Conservation (phyloP, 2,888 invertebrate species). For the Melieria omissa region DNA sequence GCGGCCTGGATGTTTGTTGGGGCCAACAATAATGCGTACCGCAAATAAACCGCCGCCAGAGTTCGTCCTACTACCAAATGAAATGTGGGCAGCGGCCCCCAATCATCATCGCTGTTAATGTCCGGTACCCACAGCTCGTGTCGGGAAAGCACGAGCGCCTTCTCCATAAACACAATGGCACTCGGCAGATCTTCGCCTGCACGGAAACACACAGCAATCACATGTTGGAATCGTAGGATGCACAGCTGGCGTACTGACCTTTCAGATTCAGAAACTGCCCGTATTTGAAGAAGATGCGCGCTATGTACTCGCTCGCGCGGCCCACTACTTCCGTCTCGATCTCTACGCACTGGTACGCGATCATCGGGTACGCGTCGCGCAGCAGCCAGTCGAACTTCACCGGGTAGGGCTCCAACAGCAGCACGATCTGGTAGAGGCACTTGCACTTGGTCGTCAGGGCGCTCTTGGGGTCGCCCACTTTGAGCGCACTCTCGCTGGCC, state of each 20-base stretch:
- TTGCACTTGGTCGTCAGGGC: conserved; percentile 46
- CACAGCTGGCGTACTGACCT: background rate
- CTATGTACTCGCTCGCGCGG: conserved; percentile 51
- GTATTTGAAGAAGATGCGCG: conserved; percentile 54
- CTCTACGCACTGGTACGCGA: conserved; percentile 47
- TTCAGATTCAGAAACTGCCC: conserved; percentile 41
- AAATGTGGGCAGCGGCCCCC: conserved; percentile 21
- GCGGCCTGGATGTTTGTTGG: conserved; percentile 49
- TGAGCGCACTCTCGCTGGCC: conserved; percentile 52
- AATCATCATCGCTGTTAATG: conserved; percentile 16
- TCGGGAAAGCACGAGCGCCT: conserved; percentile 49
- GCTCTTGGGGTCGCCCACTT: conserved; percentile 44
- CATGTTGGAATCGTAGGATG: background rate
- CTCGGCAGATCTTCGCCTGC: conserved; percentile 33
- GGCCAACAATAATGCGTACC: conserved; percentile 42
- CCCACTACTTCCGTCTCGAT: conserved; percentile 41
- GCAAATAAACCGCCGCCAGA: conserved; percentile 5
- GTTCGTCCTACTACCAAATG: conserved; percentile 27
- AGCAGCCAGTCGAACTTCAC: conserved; percentile 53
- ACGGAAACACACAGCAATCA: conserved; percentile 2
- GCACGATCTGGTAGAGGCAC: conserved; percentile 52
- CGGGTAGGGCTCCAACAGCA: conserved; percentile 49
- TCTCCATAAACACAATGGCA: conserved; percentile 50
- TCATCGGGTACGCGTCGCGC: conserved; percentile 51
- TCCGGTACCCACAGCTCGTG: conserved; percentile 54